Evolutionary conservation across 1,140 invertebrate species (phyloP), one percentile per base, ranked within the genome.

Genomic region (Cydia amplana): DNA sequence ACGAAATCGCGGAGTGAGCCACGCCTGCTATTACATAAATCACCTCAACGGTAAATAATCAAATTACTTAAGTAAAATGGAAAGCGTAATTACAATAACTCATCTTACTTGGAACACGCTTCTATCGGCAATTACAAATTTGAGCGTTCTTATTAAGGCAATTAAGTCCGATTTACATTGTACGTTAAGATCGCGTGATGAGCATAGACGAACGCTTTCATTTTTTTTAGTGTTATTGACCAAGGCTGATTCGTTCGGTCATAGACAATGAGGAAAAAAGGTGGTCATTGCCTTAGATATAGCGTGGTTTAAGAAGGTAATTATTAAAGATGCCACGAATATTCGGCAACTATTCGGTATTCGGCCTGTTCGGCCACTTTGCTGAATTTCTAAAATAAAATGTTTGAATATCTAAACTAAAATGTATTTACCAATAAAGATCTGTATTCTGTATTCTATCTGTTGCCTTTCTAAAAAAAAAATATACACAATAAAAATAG

Each of bases 101-200:
- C 49, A 51, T 51, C 49, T 51, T 51, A 6, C n/a, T n/a, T 18
- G 49, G 14, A 51, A 18, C 49, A 51, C 4, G 43, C 43, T 14
- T 46, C 12, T 46, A 46, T 0, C 14, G 9, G 4, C 5, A 51
- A 51, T 18, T 18, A 18, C 49, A 18, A 51, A 51, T 51, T 18
- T 51, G n/a, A 51, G 7, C 49, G 49, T 51, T 18, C 4, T 51
- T 51, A 7, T 18, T 5, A n/a, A 51, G 49, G 4, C 1, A 16
- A 67, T 67, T 67, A 14, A 32, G 64, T 32, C 23, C 64, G 28
- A 67, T 32, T 67, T 67, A n/a, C 64, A n/a, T 67, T 67, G 64
- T 16, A 67, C 2, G 28, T 40, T 40, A n/a, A 64, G 55, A 64
- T 64, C 16, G 60, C 64, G 64, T 67, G 64, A 67, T 51, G n/a